Percentiles rank a stretch among this genome's conserved stretches.
These are phyloP conservation scores for Tenthredo mesomela DNA, from an alignment of 2,888 invertebrate species.

Conservation along the genomic window DNA sequence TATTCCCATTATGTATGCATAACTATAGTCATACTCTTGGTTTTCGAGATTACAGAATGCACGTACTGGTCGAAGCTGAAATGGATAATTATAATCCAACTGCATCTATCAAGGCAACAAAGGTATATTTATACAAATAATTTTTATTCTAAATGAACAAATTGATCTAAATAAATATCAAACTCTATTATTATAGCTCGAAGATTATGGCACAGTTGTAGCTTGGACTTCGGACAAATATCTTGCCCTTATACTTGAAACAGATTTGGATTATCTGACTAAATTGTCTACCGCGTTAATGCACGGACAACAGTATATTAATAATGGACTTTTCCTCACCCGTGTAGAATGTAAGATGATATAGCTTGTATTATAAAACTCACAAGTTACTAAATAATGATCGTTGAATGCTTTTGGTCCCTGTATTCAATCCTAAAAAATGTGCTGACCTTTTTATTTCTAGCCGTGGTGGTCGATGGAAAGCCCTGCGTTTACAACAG, in stretches of 20 bases:
- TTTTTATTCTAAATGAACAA: constrained; percentile 26
- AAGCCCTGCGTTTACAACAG: constrained; percentile 80
- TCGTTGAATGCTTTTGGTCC: neutral
- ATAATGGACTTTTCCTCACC: constrained; percentile 87
- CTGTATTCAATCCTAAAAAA: neutral
- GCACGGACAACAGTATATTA: constrained; percentile 86
- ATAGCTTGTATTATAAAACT: neutral
- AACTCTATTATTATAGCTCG: constrained; percentile 81
- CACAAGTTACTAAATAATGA: neutral
- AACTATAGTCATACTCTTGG: constrained; percentile 66
- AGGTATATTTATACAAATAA: constrained; percentile 64
- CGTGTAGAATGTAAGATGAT: constrained; percentile 87
- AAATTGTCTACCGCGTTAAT: constrained; percentile 87
- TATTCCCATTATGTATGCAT: constrained; percentile 75
- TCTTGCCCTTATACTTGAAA: constrained; percentile 87
- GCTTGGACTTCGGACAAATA: constrained; percentile 90
- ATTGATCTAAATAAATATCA: constrained; percentile 56
- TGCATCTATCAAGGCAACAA: constrained; percentile 69
- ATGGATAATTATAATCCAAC: constrained; percentile 68
- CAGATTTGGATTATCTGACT: constrained; percentile 88
- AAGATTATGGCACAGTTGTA: constrained; percentile 88
- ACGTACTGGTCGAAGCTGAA: constrained; percentile 76
- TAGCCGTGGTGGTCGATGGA: constrained; percentile 83
- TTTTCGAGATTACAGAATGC: constrained; percentile 69
- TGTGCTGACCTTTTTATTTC: constrained; percentile 52